Evolutionary conservation across 2,113 vertebrate genomes (phyloP).

Genomic region (Amphilophus citrinellus): DNA sequence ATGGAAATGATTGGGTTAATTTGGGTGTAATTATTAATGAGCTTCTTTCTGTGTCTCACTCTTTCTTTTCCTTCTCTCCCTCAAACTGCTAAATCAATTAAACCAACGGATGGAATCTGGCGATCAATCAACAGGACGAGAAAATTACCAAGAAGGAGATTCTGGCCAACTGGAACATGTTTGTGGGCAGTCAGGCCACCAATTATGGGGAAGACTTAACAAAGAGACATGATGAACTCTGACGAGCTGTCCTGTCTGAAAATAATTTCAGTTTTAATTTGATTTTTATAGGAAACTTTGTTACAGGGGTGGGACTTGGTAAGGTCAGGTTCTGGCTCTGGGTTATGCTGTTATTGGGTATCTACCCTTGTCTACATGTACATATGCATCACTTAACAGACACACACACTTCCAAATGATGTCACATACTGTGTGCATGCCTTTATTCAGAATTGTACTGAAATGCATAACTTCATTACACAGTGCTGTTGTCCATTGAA

Average conservation of each 20-base stretch:
- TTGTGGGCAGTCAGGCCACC: conserved; percentile 94
- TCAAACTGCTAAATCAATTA: conserved; percentile 28
- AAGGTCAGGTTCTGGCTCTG: background rate
- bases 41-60: conserved; percentile 35
- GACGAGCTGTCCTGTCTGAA: conserved; percentile 54
- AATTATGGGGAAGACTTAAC: conserved; percentile 94
- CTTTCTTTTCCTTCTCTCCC: background rate
- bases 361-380: background rate
- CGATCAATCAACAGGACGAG: conserved; percentile 81
- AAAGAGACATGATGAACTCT: conserved; percentile 90
- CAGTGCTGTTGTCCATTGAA: background rate
- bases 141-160: conserved; percentile 92
- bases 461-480: no score
- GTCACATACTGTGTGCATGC: conserved; percentile 5
- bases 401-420: conserved; percentile 2
- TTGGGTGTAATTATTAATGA: conserved; percentile 60
- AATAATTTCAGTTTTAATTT: background rate
- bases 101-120: conserved; percentile 41
- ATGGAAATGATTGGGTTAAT: conserved; percentile 35
- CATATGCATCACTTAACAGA: background rate
- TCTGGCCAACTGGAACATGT: conserved; percentile 94
- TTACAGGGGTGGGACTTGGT: background rate
- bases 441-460: background rate
- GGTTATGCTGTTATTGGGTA: background rate
- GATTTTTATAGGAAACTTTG: background rate